Evolutionary conservation across 2,888 invertebrate species (phyloP).

Genomic region (Megamerina dolium): DNA sequence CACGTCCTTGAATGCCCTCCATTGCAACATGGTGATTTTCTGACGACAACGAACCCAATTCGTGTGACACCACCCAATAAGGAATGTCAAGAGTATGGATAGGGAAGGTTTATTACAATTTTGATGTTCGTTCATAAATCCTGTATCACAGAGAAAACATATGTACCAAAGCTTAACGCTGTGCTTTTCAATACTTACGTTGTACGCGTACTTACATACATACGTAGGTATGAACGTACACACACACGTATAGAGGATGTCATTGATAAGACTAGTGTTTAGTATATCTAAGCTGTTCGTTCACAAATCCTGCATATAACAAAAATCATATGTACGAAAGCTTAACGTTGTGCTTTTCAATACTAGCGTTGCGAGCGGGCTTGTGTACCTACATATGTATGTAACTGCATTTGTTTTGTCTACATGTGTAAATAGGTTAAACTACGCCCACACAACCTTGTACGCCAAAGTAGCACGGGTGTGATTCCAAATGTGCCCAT

Average conservation of each 20-base stretch:
- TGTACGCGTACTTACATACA: neutral
- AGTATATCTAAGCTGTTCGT: too few relatives aligned
- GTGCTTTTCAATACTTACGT: conserved; percentile 2
- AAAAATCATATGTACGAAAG: neutral
- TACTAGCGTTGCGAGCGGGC: neutral
- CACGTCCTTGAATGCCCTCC: conserved; percentile 20
- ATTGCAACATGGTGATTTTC: conserved; percentile 9
- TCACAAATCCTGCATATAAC: too few relatives aligned
- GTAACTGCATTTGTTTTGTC: neutral
- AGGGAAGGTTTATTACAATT: too few relatives aligned
- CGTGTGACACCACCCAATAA: conserved; percentile 30
- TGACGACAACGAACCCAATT: conserved; percentile 41
- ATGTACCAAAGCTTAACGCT: neutral
- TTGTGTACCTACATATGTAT: neutral
- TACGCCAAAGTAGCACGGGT: too few relatives aligned
- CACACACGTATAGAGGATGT: neutral
- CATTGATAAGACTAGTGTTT: too few relatives aligned
- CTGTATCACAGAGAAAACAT: too few relatives aligned
- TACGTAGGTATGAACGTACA: neutral
- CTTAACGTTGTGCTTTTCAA: conserved; percentile 3
- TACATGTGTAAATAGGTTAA: conserved; percentile 17
- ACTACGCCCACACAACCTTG: conserved; percentile 19
- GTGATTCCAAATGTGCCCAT: too few relatives aligned
- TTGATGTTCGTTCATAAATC: too few relatives aligned
- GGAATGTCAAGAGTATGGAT: neutral